phyloP scores from a whole-genome alignment of 2,113 vertebrate genomes.

The Apodemus sylvaticus region DNA sequence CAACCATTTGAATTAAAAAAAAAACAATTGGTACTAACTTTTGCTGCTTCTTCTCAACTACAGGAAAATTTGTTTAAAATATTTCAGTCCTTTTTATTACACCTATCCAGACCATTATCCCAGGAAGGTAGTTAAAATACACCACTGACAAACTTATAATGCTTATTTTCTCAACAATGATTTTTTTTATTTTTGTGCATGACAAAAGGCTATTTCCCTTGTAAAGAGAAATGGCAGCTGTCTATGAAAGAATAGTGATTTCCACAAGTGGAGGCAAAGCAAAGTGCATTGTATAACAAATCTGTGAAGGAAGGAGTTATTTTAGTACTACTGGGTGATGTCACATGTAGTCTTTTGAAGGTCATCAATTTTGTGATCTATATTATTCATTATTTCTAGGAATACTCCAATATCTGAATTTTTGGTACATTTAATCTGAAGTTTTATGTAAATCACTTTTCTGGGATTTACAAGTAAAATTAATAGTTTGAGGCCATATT shows the following conservation, averaged over 20 bases:
- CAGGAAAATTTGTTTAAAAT: constrained; percentile 62
- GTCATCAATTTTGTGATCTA: constrained; percentile 78
- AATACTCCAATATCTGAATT: constrained; percentile 57
- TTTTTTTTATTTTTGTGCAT: too few species aligned
- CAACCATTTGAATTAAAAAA: too few species aligned
- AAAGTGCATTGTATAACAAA: constrained; percentile 71
- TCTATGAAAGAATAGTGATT: constrained; percentile 73
- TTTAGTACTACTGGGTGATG: constrained; percentile 71
- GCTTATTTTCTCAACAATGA: too few species aligned
- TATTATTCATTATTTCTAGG: constrained; percentile 79
- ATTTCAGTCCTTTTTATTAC: constrained; percentile 26
- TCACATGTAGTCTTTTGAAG: constrained; percentile 84
- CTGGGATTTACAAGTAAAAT: constrained; percentile 79
- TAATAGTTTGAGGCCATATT: not conserved
- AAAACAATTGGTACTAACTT: not conserved
- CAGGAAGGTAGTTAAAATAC: constrained; percentile 55
- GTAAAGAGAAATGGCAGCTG: constrained; percentile 76
- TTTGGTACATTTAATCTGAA: constrained; percentile 59
- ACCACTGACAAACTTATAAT: constrained; percentile 69
- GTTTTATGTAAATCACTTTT: constrained; percentile 75
- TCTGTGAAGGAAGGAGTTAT: constrained; percentile 71
- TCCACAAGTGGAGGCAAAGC: constrained; percentile 74
- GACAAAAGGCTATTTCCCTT: constrained; percentile 73
- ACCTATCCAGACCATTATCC: constrained; percentile 9
- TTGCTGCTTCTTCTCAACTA: constrained; percentile 42